Evolutionary conservation across 2,888 invertebrate genomes (phyloP), one percentile per base, ranked within the genome.

Genomic region (Glyphotaelius pellucidus): DNA sequence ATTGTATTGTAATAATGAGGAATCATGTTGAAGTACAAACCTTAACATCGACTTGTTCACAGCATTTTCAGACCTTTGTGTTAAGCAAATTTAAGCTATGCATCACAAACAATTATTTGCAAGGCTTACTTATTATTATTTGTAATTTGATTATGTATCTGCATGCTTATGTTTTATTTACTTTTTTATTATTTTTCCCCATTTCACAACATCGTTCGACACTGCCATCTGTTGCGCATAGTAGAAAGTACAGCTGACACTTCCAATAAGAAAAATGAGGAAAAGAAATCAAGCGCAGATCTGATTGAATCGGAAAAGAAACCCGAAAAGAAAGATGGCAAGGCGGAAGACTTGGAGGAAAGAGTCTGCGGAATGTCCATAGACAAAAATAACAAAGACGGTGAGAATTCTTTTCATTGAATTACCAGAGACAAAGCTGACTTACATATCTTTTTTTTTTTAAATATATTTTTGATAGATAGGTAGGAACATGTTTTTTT

Each of bases 371-470:
- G 88, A 25, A 47, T 93, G 31, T 67, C 91, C 81, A 92, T 93
- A 80, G 92, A 93, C 87, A 91, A 92, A 85, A 90, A 86, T 91
- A 92, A 91, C 88, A 91, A 92, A 92, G 92, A 92, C 79, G 93
- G 93, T 93, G 92, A 93, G 93, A 88, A 52, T 86, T 80, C 31
- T 87, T 92, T 81, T 85, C 35, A 79, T 25, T 47, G 52, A 79
- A 86, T 85, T n/a, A 67, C 67, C 67, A 67, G 25, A 67, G 67
- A n/a, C 67, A n/a, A 25, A 67, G 19, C 19, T 52, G 67, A 67
- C 5, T n/a, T 67, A 67, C n/a, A 67, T 67, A 7, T 67, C 5
- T 5, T 3, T 19, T 52, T 67, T 67, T 67, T 25, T 25, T 25
- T 25, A 67, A 67, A 25, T 25, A 67, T 25, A 67, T 67, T 19